Base-by-base conservation (phyloP, 2,113 vertebrate genomes). In the Sylvia atricapilla region DNA sequence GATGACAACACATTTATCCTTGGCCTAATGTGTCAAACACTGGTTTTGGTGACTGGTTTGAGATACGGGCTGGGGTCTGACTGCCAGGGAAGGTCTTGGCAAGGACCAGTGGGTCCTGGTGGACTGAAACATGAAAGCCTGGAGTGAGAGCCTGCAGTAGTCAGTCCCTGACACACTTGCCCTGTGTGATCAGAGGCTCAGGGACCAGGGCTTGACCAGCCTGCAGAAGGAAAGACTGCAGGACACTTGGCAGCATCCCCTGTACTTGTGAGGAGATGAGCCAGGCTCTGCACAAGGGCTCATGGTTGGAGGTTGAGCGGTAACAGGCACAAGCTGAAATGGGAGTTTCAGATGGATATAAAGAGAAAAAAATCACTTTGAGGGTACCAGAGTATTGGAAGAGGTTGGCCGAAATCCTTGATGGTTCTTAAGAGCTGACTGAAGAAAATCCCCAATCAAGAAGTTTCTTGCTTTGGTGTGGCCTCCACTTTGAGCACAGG, bases 291-390 rank as follows among this genome's bases (percentile, higher is more conserved):
- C 33, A 18, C 8, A 4, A 44, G 16, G 10, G 6, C 16, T 21
- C 2, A 0, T 14, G 49, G 23, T 0, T 15, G 30, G 44, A 55
- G 28, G 28, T 10, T 46, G 25, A 37, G 22, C 14, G 2, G 39
- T 24, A 46, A 20, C 25, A 43, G 44, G 27, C 18, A 33, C 52
- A 53, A 44, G 11, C 31, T 68, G 63, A 46, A 89, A 59, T 4
- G 3, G 59, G 53, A 64, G 6, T 18, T 76, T 84, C 44, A 59
- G 39, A 15, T 69, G 22, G 11, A 9, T 64, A 4, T 41, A 46
- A 72, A 28, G n/a, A 10, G 6, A 6, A 6, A 43, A 53, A 64
- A 46, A 20, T 12, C 1, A 55, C 20, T 73, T 87, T 24, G 39
- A 64, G 12, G 12, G 7, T 77, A 49, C 22, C 0, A 3, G 24